Evolutionary conservation across 2,113 vertebrate genomes (phyloP).

Genomic region (Apodemus speciosus): DNA sequence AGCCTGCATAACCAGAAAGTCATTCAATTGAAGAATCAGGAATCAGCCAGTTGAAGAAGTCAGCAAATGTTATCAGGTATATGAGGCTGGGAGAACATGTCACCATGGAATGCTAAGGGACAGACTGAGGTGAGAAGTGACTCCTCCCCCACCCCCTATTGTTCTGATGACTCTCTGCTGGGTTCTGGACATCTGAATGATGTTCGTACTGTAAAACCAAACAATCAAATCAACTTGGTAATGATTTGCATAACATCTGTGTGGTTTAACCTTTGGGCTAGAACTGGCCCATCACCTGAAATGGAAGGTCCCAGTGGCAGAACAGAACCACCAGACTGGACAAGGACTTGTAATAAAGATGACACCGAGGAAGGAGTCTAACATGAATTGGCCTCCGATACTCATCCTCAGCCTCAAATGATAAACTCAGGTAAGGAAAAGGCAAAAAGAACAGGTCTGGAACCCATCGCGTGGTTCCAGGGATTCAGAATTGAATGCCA

Average conservation of each 20-base stretch:
- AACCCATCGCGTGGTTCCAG: constrained; percentile 2
- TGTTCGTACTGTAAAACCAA: background rate
- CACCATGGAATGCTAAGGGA: background rate
- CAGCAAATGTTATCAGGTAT: background rate
- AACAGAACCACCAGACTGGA: background rate
- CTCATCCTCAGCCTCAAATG: background rate
- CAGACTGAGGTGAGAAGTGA: background rate
- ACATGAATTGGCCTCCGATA: background rate
- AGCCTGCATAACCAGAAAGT: background rate
- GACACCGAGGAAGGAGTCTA: background rate
- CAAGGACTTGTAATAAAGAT: background rate
- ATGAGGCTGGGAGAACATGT: background rate
- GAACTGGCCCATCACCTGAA: background rate
- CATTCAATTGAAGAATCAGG: background rate
- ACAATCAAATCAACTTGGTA: background rate
- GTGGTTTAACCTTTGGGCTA: background rate
- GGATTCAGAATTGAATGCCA: constrained; percentile 41
- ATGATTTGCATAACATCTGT: background rate
- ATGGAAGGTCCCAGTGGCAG: background rate
- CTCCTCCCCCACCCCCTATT: background rate
- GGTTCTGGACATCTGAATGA: background rate
- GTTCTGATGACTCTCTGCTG: background rate
- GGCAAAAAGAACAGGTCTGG: background rate
- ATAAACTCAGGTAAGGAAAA: background rate
- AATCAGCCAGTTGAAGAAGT: background rate